Base-by-base conservation (phyloP, 2,888 invertebrate species). In the Lymantria monacha region DNA sequence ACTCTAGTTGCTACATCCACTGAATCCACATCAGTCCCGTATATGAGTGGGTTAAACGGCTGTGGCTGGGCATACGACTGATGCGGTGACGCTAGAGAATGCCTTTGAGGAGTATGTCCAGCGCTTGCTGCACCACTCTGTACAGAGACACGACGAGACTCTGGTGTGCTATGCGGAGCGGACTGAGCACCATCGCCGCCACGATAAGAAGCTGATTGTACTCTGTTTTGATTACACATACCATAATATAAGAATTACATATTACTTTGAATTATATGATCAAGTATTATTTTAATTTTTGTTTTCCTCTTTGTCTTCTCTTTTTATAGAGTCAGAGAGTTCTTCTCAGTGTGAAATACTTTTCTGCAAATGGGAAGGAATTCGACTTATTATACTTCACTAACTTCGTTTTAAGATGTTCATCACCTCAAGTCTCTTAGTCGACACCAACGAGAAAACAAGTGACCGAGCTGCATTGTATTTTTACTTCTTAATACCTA, bases 1-100 rank as follows among this genome's bases (percentile, higher is more conserved):
- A 99, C 98, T 57, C 99, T 91, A 0, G 98, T 99, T 9, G 99
- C 99, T 14, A 99, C 95, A 84, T 99, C 99, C 0, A 99, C 99
- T 0, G 98, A 98, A 83, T 99, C 99, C 0, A 99, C 97, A 81
- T 99, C 98, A 74, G 95, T 96, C 41, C 97, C 97, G 78, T 96
- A 97, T 64, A 98, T 97, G 73, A 98, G 96, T 0, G 97, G 97
- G 89, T 98, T 98, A 65, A 93, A 93, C 7, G 93, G 93, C 69
- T 93, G 93, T 9, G 93, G 87, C 36, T 57, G 61, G 1, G 51
- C 13, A 1, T 55, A 52, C 7, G 76, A 54, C 49, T 66, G 66
- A 48, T 78, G 79, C 11, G 92, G 89, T 49, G 90, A 85, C 36
- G 88, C 83, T 10, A 91, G 79, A 38, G 88, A 84, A 68, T 91